Evolutionary conservation across 1,140 invertebrate species (phyloP).

Genomic region (Drosophila kepulauana): DNA sequence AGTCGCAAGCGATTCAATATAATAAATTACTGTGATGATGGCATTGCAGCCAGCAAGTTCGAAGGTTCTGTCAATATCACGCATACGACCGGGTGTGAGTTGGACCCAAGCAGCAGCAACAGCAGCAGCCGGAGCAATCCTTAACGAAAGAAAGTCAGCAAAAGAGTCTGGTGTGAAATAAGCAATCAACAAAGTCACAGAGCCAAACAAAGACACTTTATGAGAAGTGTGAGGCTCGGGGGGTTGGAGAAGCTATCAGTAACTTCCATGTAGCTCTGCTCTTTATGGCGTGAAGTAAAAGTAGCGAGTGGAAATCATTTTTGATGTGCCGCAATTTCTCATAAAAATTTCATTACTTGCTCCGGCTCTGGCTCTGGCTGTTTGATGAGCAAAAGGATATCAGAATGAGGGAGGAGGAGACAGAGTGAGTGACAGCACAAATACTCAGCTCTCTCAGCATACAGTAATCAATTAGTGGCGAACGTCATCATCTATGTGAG

Average conservation of each 20-base stretch:
- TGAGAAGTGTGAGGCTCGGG: neutral
- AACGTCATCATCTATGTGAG: neutral
- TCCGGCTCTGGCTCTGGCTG: slow-evolving; percentile 1
- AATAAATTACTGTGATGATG: slow-evolving; percentile 70
- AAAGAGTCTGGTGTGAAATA: slow-evolving; percentile 49
- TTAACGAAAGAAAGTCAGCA: slow-evolving; percentile 1
- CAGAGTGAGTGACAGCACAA: neutral
- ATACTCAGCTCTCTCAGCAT: neutral
- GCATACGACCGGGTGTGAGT: slow-evolving; percentile 12
- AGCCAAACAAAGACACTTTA: slow-evolving; percentile 59
- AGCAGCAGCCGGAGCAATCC: slow-evolving; percentile 1
- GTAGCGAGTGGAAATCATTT: slow-evolving; percentile 51
- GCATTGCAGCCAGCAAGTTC: slow-evolving; percentile 44
- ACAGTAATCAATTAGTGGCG: slow-evolving; percentile 17
- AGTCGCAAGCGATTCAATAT: slow-evolving; percentile 56
- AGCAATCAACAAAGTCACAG: slow-evolving; percentile 52
- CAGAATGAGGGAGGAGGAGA: neutral
- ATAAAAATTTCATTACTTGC: slow-evolving; percentile 69
- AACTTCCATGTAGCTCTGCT: slow-evolving; percentile 36
- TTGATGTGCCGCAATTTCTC: slow-evolving; percentile 63
- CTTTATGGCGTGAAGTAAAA: slow-evolving; percentile 21
- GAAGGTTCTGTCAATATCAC: slow-evolving; percentile 49
- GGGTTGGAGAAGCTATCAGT: slow-evolving; percentile 31
- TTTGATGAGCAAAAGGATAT: neutral
- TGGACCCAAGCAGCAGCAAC: neutral